Conservation (phyloP, 2,113 vertebrate genomes). For the Amphiprion ocellaris region DNA sequence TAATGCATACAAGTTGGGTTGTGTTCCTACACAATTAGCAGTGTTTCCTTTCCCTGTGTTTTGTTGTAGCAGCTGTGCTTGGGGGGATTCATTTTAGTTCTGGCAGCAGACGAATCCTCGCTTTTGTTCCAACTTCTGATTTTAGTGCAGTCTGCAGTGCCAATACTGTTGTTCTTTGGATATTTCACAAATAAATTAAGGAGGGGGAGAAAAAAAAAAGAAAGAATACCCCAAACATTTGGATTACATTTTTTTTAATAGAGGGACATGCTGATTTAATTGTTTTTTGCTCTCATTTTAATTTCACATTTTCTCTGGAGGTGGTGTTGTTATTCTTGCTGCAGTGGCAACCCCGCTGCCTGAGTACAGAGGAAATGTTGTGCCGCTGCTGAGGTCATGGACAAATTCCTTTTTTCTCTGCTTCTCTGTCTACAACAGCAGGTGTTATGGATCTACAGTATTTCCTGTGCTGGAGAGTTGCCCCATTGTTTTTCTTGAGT, state of each 20-base stretch:
- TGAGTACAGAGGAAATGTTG: slow-evolving; percentile 45
- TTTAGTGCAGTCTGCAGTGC: slow-evolving; percentile 32
- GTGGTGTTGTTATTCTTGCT: slow-evolving; percentile 54
- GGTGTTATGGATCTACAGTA: slow-evolving; percentile 69
- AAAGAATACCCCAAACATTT: slow-evolving; percentile 49
- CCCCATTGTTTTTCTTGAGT: slow-evolving; percentile 72
- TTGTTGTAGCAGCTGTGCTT: slow-evolving; percentile 55
- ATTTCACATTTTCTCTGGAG: slow-evolving; percentile 57
- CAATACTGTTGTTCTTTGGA: slow-evolving; percentile 55
- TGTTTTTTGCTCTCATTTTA: slow-evolving; percentile 54
- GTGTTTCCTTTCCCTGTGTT: slow-evolving; percentile 40
- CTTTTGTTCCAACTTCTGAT: slow-evolving; percentile 57
- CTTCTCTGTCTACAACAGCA: slow-evolving; percentile 65
- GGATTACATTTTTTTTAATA: slow-evolving; percentile 39
- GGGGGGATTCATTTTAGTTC: slow-evolving; percentile 55
- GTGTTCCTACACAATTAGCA: slow-evolving; percentile 53
- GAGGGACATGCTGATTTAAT: slow-evolving; percentile 48
- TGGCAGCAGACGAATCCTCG: slow-evolving; percentile 41
- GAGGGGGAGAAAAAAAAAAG: neutral
- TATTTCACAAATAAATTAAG: slow-evolving; percentile 53
- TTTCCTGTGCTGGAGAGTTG: slow-evolving; percentile 65
- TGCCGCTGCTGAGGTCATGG: slow-evolving; percentile 52
- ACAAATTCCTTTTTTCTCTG: slow-evolving; percentile 57
- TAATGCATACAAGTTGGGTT: slow-evolving; percentile 34
- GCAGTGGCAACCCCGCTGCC: slow-evolving; percentile 45